phyloP scores from a whole-genome alignment of 2,888 invertebrate species.

The Caenorhabditis sp. region DNA sequence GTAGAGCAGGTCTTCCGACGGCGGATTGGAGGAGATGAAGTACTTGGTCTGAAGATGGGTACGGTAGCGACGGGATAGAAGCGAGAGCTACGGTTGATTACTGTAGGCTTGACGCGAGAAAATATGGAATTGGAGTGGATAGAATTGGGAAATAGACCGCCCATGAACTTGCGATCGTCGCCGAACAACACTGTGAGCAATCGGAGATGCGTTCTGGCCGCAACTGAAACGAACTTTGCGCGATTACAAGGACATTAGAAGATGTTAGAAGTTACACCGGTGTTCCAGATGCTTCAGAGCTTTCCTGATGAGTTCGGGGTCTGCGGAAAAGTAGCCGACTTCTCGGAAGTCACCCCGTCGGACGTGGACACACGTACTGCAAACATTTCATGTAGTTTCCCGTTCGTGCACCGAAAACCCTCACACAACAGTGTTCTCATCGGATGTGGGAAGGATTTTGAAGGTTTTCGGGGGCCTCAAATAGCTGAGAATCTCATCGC shows the following conservation, averaged over 20 bases:
- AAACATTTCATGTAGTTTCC: not conserved
- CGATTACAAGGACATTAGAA: no score
- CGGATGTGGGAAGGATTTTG: not conserved
- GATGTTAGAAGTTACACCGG: not conserved
- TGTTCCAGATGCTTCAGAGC: not conserved
- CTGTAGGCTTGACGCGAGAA: not conserved
- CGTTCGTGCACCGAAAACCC: not conserved
- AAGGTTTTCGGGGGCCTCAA: not conserved
- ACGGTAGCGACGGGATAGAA: no score
- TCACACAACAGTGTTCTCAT: not conserved
- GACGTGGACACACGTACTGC: conserved; percentile 4
- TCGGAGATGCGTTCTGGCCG: not conserved
- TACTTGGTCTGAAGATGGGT: not conserved
- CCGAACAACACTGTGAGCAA: not conserved
- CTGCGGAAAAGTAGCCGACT: not conserved
- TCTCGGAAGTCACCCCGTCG: not conserved
- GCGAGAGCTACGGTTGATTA: no score
- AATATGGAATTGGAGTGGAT: not conserved
- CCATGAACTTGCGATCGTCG: not conserved
- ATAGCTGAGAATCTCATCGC: not conserved
- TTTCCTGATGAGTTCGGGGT: not conserved
- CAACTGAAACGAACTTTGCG: not conserved
- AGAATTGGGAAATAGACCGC: not conserved
- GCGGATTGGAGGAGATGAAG: conserved; percentile 17
- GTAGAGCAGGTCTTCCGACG: conserved; percentile 3